A percentile compares a stretch with the other conserved stretches of the same genome.
Conservation (phyloP, 2,888 invertebrate species). For the Caenorhabditis sp. region DNA sequence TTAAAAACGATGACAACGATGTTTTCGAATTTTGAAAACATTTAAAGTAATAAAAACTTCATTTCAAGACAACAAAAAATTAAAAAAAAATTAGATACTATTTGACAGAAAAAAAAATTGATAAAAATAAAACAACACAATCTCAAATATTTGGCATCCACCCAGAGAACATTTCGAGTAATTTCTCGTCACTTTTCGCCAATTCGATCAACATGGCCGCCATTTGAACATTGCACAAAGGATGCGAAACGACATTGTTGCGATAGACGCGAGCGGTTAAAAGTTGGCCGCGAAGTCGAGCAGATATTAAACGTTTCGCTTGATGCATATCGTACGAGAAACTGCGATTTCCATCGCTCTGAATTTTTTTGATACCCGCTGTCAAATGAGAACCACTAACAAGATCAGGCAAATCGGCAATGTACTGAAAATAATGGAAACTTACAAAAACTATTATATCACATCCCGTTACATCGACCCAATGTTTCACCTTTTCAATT, state of each 20-base stretch:
- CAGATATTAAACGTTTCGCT: conserved; percentile 30
- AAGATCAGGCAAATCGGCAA: conserved; percentile 34
- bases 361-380: neutral
- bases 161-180: conserved; percentile 94
- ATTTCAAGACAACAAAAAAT: no score
- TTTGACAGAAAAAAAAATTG: neutral
- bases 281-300: conserved; percentile 30
- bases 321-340: conserved; percentile 21
- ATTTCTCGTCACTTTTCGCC: conserved; percentile 85
- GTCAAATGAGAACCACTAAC: conserved; percentile 13
- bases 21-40: neutral
- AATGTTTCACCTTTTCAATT: conserved; percentile 73
- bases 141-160: conserved; percentile 87
- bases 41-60: neutral
- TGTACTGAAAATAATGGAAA: conserved; percentile 9
- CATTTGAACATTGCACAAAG: conserved; percentile 63
- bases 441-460: neutral
- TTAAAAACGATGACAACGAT: conserved; percentile 43
- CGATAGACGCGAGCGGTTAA: conserved; percentile 29
- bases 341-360: neutral
- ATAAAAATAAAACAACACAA: neutral
- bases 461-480: conserved; percentile 67
- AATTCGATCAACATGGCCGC: conserved; percentile 89
- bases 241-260: conserved; percentile 24
- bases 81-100: conserved; percentile 3